Percentiles rank a stretch among this genome's conserved stretches.
Evolutionary conservation across 1,140 invertebrate species (phyloP).

Genomic region (Thalassaphorura encarpata): DNA sequence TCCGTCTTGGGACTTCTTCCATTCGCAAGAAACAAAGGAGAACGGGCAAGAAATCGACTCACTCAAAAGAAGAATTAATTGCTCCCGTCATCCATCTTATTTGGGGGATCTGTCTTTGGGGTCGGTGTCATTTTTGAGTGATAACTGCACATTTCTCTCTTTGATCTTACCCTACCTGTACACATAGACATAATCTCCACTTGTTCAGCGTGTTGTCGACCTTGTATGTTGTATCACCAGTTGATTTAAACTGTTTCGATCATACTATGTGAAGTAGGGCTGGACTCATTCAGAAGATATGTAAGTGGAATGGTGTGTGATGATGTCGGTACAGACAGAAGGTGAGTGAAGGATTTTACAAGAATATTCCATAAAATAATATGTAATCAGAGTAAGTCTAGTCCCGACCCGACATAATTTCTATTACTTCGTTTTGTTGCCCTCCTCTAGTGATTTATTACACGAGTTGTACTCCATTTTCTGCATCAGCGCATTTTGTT

Average conservation of each 20-base stretch:
- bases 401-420: constrained; percentile 24
- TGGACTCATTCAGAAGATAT: too few species aligned
- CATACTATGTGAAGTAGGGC: too few species aligned
- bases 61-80: constrained; percentile 31
- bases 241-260: too few species aligned
- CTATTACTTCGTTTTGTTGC: constrained; percentile 19
- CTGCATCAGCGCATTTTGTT: too few species aligned
- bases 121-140: constrained; percentile 25
- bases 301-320: too few species aligned
- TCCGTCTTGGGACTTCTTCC: too few species aligned
- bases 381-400: constrained; percentile 17
- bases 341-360: background rate
- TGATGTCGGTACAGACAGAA: too few species aligned
- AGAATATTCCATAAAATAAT: constrained; percentile 4
- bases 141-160: constrained; percentile 25
- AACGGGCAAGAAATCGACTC: background rate
- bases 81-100: constrained; percentile 33
- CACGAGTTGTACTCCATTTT: too few species aligned
- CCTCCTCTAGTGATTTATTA: background rate
- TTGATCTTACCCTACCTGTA: constrained; percentile 13
- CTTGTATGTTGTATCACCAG: too few species aligned
- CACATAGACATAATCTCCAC: too few species aligned
- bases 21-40: too few species aligned
- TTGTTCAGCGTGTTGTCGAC: too few species aligned
- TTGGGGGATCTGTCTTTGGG: constrained; percentile 24